Evolutionary conservation across 1,140 invertebrate species (phyloP).

Genomic region (Panonychus citri): DNA sequence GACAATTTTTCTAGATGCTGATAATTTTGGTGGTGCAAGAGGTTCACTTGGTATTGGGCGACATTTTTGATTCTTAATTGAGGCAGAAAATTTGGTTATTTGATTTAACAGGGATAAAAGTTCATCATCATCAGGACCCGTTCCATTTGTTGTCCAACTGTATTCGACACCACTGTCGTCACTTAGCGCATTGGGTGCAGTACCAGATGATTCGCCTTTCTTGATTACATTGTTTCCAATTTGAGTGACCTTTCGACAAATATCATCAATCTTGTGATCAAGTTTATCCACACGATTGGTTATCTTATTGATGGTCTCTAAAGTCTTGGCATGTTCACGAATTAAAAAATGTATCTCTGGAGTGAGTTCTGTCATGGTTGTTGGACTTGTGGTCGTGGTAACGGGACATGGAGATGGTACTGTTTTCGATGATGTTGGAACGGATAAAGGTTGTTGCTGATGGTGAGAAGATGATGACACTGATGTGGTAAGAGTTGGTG

Average conservation of each 20-base stretch:
- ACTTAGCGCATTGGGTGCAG: not conserved
- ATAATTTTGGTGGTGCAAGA: not conserved
- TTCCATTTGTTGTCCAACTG: conserved; percentile 1
- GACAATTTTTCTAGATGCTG: not conserved
- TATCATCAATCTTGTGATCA: not conserved
- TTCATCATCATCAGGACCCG: conserved; percentile 6
- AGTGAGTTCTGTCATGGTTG: not conserved
- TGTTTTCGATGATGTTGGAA: no score
- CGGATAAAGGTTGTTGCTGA: no score
- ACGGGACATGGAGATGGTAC: not conserved
- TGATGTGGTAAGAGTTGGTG: no score
- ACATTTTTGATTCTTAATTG: not conserved
- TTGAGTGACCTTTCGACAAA: not conserved
- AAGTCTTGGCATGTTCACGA: conserved; percentile 4
- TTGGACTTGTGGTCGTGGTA: no score
- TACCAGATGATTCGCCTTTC: not conserved
- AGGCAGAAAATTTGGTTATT: conserved; percentile 3
- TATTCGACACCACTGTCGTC: conserved; percentile 10
- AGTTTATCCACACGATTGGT: not conserved
- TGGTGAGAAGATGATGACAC: no score
- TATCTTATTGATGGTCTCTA: not conserved
- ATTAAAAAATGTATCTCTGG: conserved; percentile 6
- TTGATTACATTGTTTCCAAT: no score
- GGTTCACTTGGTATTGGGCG: not conserved
- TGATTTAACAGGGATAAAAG: conserved; percentile 5